These are phyloP conservation scores for Chalcosyrphus nemorum DNA, from an alignment of 2,888 invertebrate genomes.

Conservation along the genomic window DNA sequence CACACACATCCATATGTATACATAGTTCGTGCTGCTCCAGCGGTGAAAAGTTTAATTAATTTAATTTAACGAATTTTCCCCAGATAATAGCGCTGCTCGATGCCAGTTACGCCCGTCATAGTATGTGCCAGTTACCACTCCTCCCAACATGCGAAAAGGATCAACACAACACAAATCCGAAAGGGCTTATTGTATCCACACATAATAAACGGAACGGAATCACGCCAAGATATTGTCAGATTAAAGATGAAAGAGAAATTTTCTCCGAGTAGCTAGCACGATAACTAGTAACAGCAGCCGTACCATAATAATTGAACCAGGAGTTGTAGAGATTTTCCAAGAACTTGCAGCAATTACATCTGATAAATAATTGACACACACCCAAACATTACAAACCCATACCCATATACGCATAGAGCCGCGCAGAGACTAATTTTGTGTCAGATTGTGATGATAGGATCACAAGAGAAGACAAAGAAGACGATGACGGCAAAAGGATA, in stretches of 20 bases:
- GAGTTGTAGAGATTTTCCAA: conserved; percentile 48
- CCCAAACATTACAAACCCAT: no score
- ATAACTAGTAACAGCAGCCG: conserved; percentile 31
- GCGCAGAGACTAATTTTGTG: conserved; percentile 48
- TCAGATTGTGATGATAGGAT: conserved; percentile 60
- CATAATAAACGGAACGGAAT: conserved; percentile 62
- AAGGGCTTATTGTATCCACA: conserved; percentile 59
- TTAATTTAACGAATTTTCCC: conserved; percentile 59
- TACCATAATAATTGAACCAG: conserved; percentile 35
- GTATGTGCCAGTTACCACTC: no score
- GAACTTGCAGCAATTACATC: conserved; percentile 44
- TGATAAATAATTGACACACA: conserved; percentile 66
- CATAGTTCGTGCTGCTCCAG: neutral
- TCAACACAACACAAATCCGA: conserved; percentile 34
- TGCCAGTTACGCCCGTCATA: neutral
- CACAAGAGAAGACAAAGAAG: neutral
- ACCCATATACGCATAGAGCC: neutral
- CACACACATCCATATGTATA: neutral
- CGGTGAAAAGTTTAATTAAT: conserved; percentile 68
- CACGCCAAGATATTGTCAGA: conserved; percentile 67
- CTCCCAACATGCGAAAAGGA: no score
- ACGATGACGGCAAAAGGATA: neutral
- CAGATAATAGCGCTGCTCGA: conserved; percentile 25
- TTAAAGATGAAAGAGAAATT: conserved; percentile 67
- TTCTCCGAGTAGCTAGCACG: conserved; percentile 30